Percentiles rank a stretch among this genome's conserved stretches.
Evolutionary conservation across 2,797 vertebrate species (phyloP).

Genomic region (Holocentrus rufus): DNA sequence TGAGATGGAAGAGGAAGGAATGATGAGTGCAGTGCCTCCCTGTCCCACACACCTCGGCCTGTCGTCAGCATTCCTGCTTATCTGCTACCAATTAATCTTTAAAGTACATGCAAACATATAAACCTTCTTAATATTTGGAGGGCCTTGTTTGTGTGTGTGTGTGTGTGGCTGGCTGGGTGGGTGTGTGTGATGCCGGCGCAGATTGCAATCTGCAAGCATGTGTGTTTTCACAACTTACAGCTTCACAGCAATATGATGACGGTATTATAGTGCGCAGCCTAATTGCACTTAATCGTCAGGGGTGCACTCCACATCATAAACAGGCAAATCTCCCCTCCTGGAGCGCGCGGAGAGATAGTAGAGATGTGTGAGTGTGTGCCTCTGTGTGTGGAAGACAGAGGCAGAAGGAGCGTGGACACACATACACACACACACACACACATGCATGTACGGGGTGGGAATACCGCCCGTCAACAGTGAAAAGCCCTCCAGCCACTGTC

Average conservation of each 20-base stretch:
- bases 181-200: not conserved
- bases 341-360: conserved; percentile 47
- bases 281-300: conserved; percentile 61
- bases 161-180: not conserved
- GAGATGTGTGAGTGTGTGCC: conserved; percentile 7
- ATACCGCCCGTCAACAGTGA: conserved; percentile 67
- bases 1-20: not conserved
- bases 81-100: not conserved
- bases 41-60: not conserved
- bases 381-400: not conserved
- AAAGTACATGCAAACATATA: not conserved
- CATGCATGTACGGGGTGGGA: conserved; percentile 55
- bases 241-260: conserved; percentile 48
- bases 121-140: not conserved
- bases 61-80: not conserved
- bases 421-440: conserved; percentile 27
- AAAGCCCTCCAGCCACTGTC: conserved; percentile 75
- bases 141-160: not conserved
- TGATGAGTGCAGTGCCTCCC: not conserved
- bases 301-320: conserved; percentile 49
- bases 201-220: conserved; percentile 20
- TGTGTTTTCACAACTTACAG: conserved; percentile 32
- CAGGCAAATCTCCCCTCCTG: conserved; percentile 44
- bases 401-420: not conserved
- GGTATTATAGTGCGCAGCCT: conserved; percentile 23